phyloP scores from a whole-genome alignment of 2,113 vertebrate genomes.

The Guaruba guarouba region DNA sequence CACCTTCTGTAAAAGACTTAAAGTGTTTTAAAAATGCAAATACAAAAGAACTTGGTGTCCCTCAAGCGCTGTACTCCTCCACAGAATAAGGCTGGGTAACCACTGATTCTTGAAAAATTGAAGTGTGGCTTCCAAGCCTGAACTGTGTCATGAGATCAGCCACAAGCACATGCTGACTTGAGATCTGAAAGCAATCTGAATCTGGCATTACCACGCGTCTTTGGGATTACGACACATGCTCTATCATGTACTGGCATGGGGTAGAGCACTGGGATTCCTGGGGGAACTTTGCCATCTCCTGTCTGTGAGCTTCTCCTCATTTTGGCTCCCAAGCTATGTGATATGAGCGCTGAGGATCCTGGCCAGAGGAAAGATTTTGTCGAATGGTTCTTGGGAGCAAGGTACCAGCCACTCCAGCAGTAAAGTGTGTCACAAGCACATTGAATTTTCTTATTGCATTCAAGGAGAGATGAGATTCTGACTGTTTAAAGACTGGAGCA shows the following conservation, averaged over 20 bases:
- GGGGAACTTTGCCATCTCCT: not conserved
- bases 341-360: not conserved
- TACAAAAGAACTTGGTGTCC: not conserved
- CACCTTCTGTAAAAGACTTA: not conserved
- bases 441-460: not conserved
- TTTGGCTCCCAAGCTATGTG: not conserved
- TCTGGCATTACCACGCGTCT: not conserved
- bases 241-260: not conserved
- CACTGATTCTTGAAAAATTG: not conserved
- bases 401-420: not conserved
- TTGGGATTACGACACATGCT: not conserved
- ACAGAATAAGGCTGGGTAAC: not conserved
- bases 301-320: not conserved
- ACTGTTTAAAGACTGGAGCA: not conserved
- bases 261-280: not conserved
- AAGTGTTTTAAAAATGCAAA: not conserved
- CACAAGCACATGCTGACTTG: not conserved
- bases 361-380: not conserved
- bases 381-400: fast-evolving
- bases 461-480: not conserved
- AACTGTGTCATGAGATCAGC: not conserved
- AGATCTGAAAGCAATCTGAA: not conserved
- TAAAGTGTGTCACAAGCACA: not conserved
- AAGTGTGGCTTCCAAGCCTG: not conserved
- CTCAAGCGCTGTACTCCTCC: not conserved